Conservation (phyloP, 2,888 invertebrate species). For the Mesodorylaimus sp. region DNA sequence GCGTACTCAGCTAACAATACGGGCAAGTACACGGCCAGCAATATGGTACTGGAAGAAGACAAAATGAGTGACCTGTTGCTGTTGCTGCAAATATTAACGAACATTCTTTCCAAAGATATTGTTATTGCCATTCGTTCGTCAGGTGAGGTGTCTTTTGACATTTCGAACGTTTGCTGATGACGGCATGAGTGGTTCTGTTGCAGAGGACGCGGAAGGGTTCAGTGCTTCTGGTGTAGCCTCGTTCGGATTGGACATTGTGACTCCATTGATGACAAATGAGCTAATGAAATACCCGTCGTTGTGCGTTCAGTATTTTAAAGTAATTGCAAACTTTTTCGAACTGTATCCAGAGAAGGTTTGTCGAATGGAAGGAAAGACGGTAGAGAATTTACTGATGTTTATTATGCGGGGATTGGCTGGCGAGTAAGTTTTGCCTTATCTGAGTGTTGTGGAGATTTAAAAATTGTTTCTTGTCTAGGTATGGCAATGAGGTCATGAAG, state of each 20-base stretch:
- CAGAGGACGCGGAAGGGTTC: background rate
- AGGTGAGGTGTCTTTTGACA: background rate
- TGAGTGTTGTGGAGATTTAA: no score
- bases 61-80: constrained; percentile 53
- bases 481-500: constrained; percentile 25
- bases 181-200: background rate
- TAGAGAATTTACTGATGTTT: constrained; percentile 29
- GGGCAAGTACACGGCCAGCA: background rate
- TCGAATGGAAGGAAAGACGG: constrained; percentile 26
- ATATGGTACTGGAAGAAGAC: constrained; percentile 42
- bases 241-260: constrained; percentile 49
- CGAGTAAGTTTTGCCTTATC: constrained; percentile 25
- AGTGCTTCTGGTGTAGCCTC: constrained; percentile 44
- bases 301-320: constrained; percentile 36
- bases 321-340: constrained; percentile 47
- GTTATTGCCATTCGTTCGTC: constrained; percentile 11
- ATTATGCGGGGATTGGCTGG: constrained; percentile 26
- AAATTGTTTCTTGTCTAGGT: constrained; percentile 16
- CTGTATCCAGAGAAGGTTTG: constrained; percentile 46
- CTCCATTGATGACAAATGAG: constrained; percentile 53
- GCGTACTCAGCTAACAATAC: background rate
- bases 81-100: constrained; percentile 54
- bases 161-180: background rate
- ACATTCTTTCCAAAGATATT: constrained; percentile 43
- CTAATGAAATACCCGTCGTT: constrained; percentile 39